phyloP scores from a whole-genome alignment of 2,113 vertebrate genomes.

The Platanista minor region DNA sequence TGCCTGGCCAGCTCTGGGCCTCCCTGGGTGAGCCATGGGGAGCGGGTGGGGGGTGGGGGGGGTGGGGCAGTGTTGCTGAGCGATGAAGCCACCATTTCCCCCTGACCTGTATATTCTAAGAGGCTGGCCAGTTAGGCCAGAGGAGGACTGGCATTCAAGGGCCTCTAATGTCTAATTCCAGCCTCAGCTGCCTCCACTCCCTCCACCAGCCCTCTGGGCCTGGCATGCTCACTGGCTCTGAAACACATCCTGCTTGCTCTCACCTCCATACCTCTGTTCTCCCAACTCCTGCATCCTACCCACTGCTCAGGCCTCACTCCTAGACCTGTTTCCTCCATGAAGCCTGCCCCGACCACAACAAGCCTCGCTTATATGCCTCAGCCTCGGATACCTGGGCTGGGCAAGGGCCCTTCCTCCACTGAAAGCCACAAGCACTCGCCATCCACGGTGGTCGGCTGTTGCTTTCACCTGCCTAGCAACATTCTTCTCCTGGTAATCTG shows the following conservation, averaged over 20 bases:
- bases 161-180: not conserved
- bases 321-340: not conserved
- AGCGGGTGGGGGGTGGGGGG: not conserved
- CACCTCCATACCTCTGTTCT: not conserved
- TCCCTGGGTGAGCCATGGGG: not conserved
- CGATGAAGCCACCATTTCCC: not conserved
- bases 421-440: not conserved
- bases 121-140: not conserved
- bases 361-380: not conserved
- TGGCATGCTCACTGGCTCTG: not conserved
- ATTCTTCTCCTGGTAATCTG: not conserved
- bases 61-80: not conserved
- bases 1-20: not conserved
- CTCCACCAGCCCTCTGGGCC: not conserved
- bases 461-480: not conserved
- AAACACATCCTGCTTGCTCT: not conserved
- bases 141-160: not conserved
- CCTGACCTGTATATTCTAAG: not conserved
- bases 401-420: not conserved
- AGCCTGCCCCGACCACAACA: not conserved
- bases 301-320: not conserved
- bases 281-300: not conserved
- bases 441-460: rapidly evolving
- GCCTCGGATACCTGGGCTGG: not conserved
- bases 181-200: not conserved